Conservation (phyloP, 1,140 invertebrate genomes). For the Holotrichia oblita region DNA sequence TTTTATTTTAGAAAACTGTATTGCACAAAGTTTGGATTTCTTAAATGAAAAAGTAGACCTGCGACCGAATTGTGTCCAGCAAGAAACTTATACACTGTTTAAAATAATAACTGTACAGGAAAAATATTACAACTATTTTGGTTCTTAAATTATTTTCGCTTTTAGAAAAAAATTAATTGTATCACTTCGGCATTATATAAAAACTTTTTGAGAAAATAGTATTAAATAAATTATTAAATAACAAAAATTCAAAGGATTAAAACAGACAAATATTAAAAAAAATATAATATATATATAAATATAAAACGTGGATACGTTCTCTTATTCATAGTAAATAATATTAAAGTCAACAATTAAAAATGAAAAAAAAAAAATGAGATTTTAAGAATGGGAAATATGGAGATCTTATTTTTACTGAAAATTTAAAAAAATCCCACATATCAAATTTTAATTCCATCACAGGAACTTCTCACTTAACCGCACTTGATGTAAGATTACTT, state of each 20-base stretch:
- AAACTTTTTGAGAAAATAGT: constrained; percentile 31
- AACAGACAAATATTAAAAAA: constrained; percentile 40
- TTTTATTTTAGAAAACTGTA: constrained; percentile 36
- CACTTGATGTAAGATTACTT: constrained; percentile 31
- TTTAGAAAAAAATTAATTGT: constrained; percentile 40
- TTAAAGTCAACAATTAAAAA: constrained; percentile 39
- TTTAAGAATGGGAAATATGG: constrained; percentile 36
- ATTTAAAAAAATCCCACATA: constrained; percentile 32
- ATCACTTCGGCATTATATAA: constrained; percentile 40
- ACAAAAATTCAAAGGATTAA: constrained; percentile 37
- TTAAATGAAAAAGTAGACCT: constrained; percentile 29
- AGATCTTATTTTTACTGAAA: constrained; percentile 23
- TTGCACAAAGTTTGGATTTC: constrained; percentile 28
- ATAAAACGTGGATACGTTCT: constrained; percentile 40
- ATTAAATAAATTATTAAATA: constrained; percentile 41
- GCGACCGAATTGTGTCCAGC: neutral
- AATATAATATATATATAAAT: constrained; percentile 25
- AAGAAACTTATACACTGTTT: constrained; percentile 36
- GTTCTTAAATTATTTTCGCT: constrained; percentile 48
- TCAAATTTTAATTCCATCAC: constrained; percentile 39
- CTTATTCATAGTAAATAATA: constrained; percentile 37
- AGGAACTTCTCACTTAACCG: constrained; percentile 42
- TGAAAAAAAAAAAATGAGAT: constrained; percentile 37
- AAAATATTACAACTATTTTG: constrained; percentile 48
- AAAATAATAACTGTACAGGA: constrained; percentile 51